Evolutionary conservation across 2,888 invertebrate species (phyloP).

Genomic region (Ectemnius lituratus): DNA sequence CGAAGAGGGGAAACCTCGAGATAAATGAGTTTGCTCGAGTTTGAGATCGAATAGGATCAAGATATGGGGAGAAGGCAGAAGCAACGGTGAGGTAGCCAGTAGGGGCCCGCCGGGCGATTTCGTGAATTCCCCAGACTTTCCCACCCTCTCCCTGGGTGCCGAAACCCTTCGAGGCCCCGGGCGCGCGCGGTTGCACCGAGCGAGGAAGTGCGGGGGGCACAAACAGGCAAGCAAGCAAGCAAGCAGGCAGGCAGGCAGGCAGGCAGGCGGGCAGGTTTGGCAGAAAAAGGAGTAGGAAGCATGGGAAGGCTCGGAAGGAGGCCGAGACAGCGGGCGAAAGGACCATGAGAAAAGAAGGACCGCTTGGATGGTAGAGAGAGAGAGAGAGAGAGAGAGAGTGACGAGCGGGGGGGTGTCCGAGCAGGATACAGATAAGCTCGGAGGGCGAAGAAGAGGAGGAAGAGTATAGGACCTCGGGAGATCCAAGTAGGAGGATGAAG

Average conservation of each 20-base stretch:
- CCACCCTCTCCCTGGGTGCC: slow-evolving; percentile 13
- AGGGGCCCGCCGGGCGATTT: slow-evolving; percentile 50
- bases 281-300: slow-evolving; percentile 32
- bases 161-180: slow-evolving; percentile 11
- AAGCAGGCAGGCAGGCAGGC: slow-evolving; percentile 29
- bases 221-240: slow-evolving; percentile 27
- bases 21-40: too few relatives aligned
- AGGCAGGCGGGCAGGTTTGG: slow-evolving; percentile 38
- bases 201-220: slow-evolving; percentile 21
- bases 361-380: neutral
- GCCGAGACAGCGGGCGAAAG: slow-evolving; percentile 10
- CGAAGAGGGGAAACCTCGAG: too few relatives aligned
- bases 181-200: slow-evolving; percentile 50
- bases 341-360: slow-evolving; percentile 5
- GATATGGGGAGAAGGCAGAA: too few relatives aligned
- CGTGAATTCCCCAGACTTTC: slow-evolving; percentile 53
- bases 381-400: neutral
- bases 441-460: neutral
- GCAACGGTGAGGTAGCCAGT: neutral
- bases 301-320: neutral
- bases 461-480: neutral
- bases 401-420: neutral
- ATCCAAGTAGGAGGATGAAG: neutral
- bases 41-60: too few relatives aligned
- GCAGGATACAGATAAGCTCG: neutral